Evolutionary conservation across 2,888 invertebrate species (phyloP).

Genomic region (Antheraea yamamai): DNA sequence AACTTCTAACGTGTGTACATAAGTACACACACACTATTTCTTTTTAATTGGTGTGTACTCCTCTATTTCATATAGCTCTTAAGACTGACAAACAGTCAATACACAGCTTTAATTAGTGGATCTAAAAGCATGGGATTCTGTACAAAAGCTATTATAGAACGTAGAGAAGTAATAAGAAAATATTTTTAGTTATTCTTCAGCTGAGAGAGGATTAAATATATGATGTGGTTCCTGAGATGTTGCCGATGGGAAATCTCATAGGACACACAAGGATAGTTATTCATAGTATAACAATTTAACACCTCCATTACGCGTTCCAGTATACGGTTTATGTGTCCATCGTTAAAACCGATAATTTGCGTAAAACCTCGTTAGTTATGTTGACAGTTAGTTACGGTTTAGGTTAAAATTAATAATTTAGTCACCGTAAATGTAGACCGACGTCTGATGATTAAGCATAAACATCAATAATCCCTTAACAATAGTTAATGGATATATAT

Average conservation of each 20-base stretch:
- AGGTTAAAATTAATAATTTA: background rate
- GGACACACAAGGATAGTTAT: background rate
- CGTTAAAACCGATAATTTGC: constrained; percentile 7
- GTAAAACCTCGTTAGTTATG: background rate
- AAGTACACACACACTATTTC: background rate
- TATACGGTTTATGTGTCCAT: background rate
- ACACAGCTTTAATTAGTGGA: background rate
- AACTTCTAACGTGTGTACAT: no score
- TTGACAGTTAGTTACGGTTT: constrained; percentile 7
- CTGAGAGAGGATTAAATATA: background rate
- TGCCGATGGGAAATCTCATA: background rate
- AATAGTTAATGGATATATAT: background rate
- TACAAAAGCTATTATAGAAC: background rate
- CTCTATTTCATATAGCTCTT: background rate
- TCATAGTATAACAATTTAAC: background rate
- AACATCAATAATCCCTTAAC: background rate
- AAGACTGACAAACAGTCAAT: background rate
- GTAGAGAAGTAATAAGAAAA: background rate
- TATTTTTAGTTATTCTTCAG: background rate
- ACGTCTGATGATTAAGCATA: background rate
- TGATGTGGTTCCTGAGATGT: background rate
- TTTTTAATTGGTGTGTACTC: background rate
- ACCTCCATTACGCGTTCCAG: background rate
- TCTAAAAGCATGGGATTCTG: background rate
- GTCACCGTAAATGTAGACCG: background rate